Evolutionary conservation across 2,888 invertebrate genomes (phyloP), one percentile per base, ranked within the genome.

Genomic region (Meta bourneti): DNA sequence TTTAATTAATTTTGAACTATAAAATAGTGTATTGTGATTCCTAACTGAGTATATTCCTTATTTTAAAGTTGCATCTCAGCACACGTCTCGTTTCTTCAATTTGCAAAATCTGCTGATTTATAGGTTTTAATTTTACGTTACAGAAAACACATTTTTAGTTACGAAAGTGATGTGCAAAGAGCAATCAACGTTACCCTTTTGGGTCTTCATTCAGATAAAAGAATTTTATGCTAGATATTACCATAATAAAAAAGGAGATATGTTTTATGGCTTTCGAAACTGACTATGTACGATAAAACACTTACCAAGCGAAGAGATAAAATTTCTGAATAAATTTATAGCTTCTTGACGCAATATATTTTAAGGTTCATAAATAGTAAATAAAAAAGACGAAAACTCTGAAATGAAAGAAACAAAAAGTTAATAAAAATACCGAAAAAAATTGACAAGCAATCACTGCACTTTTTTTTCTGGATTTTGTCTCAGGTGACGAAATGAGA

Each of bases 251-350:
- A 61, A 61, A 11, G 9, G 9, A 9, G 4, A 61, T 61, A 61
- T 34, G 34, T 61, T 61, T 61, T 61, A 61, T 61, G 16, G 61
- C 61, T 61, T 61, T 61, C 61, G 61, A 61, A 61, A 61, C 61
- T 16, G 16, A 61, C 61, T 61, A 16, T 11, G 61, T 61, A 9
- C 16, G 61, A 61, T 61, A 61, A 61, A 61, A 61, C 61, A 61
- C 61, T 61, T 61, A 61, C 13, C 61, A 11, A 61, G 61, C 13
- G 16, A 61, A 61, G 61, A 61, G 61, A 61, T 61, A 61, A 61
- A 61, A 61, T 61, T 61, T 16, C 61, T 52, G 49, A 20, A 51
- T 71, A 82, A 82, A 72, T 82, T 82, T 82, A 82, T 51, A 71
- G 49, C 51, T 51, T 19, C 13, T n/a, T 8, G n/a, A 51, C 5